Base-by-base conservation (phyloP, 2,888 invertebrate species). In the Drosophila kanekoi region DNA sequence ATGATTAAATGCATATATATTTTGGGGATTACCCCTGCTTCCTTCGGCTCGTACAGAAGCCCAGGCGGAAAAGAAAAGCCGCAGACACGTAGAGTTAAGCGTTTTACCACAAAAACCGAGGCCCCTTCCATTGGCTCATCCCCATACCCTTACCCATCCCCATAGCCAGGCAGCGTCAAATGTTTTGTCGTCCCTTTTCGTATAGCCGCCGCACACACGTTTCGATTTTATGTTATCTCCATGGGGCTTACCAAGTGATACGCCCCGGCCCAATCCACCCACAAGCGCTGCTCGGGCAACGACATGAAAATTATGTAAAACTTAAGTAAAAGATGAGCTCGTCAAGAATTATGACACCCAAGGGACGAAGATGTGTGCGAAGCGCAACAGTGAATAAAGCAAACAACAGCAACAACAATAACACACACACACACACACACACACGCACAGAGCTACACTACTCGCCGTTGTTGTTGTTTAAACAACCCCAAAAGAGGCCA, bases 301-400 rank as follows among this genome's bases (percentile, higher is more conserved):
- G 76, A 86, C 85, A 88, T 88, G 88, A 90, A 83, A 91, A 92
- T 91, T 92, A 92, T 92, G 91, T 90, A 91, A 91, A 92, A 92
- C 91, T 92, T 91, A 91, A 91, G 91, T 92, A 91, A 92, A 91
- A 92, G 92, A 92, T 92, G 92, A 92, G 92, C 91, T 92, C 90
- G 91, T 92, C 92, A 91, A 87, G 90, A 92, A 90, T 92, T 92
- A 92, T 92, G 91, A 91, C 91, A 91, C 92, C 89, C 92, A 67
- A 69, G 92, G 91, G 92, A 91, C 82, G 72, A 65, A 82, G 79
- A 70, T 78, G 71, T 81, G 77, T 77, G 80, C 72, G 77, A 72
- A 81, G 79, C 72, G 72, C 79, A 76, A 73, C 74, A 87, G 77
- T 77, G 78, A 78, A 72, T 65, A 74, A 64, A 62, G 58, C 72